Evolutionary conservation across 2,797 vertebrate species (phyloP), one percentile per base, ranked within the genome.

Genomic region (Eulemur mongoz): DNA sequence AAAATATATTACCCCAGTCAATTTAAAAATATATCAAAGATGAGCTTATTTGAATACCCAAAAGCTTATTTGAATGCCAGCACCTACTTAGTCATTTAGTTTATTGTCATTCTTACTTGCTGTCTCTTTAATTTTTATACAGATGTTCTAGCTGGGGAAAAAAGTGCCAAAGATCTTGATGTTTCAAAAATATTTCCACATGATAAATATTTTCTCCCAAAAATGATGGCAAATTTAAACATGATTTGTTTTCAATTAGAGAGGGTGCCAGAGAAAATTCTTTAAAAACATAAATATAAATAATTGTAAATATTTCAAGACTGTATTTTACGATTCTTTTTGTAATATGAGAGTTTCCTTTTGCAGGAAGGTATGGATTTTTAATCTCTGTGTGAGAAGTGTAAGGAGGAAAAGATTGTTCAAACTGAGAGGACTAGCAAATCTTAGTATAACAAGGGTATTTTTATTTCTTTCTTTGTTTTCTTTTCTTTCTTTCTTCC

Each of bases 251-350:
- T 89, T 32, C 35, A 45, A 45, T 48, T 69, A 81, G 12, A 65
- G 30, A 72, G 4, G 20, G 7, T 91, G 2, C 12, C 9, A 40
- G 54, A 52, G 25, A 75, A 61, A 30, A 81, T 45, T n/a, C 59
- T 89, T 82, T 20, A 11, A 50, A 50, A 73, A 75, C 20, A 63
- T 65, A 94, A 63, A 40, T 63, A 89, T 43, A 97, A 76, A 54
- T 75, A 89, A 70, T 81, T 59, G 30, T 43, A 93, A 83, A 67
- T 23, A 65, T 89, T 91, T 93, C 5, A 69, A 94, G 38, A n/a
- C 2, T 3, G 17, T 52, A 59, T 57, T 84, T 57, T 73, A 75
- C 75, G n/a, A 38, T 50, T 63, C 32, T 14, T 87, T 43, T 7
- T 70, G 3, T 63, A 86, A 35, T 52, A 40, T 72, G 8, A 4